phyloP scores from a whole-genome alignment of 2,113 vertebrate species.

The Condylura cristata region DNA sequence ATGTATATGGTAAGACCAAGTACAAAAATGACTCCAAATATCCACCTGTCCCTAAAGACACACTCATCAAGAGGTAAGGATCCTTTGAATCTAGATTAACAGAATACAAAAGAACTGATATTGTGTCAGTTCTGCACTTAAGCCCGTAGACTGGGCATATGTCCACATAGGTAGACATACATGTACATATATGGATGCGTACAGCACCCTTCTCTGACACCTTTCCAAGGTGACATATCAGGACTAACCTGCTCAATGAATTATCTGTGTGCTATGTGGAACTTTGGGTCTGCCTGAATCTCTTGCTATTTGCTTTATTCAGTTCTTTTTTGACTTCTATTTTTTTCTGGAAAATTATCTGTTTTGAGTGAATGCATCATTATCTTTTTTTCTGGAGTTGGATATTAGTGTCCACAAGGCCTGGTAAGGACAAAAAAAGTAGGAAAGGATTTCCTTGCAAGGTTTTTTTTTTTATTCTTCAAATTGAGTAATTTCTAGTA shows the following conservation, averaged over 20 bases:
- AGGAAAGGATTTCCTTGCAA: neutral
- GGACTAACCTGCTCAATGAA: neutral
- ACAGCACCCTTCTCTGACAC: neutral
- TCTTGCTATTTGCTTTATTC: neutral
- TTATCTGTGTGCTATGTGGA: neutral
- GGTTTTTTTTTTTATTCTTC: neutral
- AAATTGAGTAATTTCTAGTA: neutral
- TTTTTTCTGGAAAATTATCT: neutral
- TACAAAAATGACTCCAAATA: neutral
- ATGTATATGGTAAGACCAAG: neutral
- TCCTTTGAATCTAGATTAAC: neutral
- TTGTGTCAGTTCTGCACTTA: neutral
- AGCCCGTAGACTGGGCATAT: neutral
- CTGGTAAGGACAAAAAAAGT: neutral
- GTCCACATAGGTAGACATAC: too few relatives aligned
- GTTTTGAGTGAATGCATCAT: neutral
- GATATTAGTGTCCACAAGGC: neutral
- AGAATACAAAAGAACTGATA: neutral
- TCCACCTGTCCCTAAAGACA: neutral
- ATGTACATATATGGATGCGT: too few relatives aligned
- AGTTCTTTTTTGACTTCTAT: neutral
- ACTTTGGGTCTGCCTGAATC: neutral
- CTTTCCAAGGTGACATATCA: neutral
- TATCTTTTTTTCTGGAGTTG: neutral
- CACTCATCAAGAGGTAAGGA: neutral